Base-by-base conservation (phyloP, 2,113 vertebrate species). In the Nibea coibor region DNA sequence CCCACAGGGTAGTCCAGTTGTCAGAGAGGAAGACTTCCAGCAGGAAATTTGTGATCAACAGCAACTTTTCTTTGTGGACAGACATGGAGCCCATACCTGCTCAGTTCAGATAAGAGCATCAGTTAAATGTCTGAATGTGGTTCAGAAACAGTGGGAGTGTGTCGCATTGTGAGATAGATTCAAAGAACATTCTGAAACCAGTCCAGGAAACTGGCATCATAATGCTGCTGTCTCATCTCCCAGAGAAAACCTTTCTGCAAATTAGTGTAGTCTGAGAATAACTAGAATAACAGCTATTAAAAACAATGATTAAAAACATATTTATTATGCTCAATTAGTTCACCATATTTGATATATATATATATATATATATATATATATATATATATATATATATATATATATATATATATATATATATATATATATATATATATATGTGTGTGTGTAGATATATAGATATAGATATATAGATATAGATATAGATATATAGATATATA, bases 31-130 rank as follows among this genome's bases (percentile, higher is more conserved):
- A 58, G 66, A 75, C 48, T 42, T 73, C 35, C 39, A 26, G 56
- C 58, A 22, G 57, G 45, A 72, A 45, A 72, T 68, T 82, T 7
- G 0, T 31, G 45, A 53, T 81, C 51, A 53, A 59, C 43, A 51
- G 22, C 16, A 24, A 1, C 3, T 0, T 50, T 26, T 64, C 66
- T 56, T 24, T 50, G 2, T 31, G 26, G 35, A 20, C 50, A 12
- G 72, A 81, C 73, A 67, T n/a, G 16, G 75, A 83, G 59, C 39
- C 31, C 3, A 31, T 56, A 81, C 83, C 89, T 90, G 88, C 69
- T 70, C 71, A 2, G n/a, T 80, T 68, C 26, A 65, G 87, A 92
- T 89, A 87, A 86, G 75, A 81, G 67, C 50, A 58, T 64, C 61
- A 15, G 56, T 42, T 66, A 7, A 58, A 51, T 59, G 48, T 12